Conservation (phyloP, 2,888 invertebrate species). For the Melanargia galathea region DNA sequence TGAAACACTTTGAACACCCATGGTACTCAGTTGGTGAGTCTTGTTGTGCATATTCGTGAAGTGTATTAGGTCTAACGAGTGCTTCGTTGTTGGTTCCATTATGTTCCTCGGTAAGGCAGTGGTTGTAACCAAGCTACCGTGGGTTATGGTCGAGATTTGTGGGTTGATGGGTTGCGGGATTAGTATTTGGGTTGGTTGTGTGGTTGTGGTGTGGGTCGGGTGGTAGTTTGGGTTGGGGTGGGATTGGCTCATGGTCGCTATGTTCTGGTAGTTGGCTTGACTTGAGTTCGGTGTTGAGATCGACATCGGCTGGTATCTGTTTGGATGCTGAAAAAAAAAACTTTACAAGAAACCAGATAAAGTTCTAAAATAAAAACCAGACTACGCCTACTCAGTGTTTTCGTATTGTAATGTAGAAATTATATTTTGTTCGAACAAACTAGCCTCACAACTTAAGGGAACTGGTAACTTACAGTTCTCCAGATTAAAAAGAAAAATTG, state of each 20-base stretch:
- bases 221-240: conserved; percentile 64
- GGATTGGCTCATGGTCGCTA: conserved; percentile 70
- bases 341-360: background rate
- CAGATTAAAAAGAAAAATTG: too few species aligned
- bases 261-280: conserved; percentile 62
- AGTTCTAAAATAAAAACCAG: too few species aligned
- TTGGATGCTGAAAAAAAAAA: conserved; percentile 53
- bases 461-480: too few species aligned
- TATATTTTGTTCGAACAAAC: too few species aligned
- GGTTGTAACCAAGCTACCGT: conserved; percentile 52
- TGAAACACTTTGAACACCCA: conserved; percentile 61
- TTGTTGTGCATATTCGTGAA: conserved; percentile 61
- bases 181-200: conserved; percentile 36
- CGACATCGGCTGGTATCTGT: conserved; percentile 73
- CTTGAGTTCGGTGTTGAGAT: conserved; percentile 63
- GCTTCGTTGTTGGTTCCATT: conserved; percentile 62
- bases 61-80: conserved; percentile 67
- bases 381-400: too few species aligned
- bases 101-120: conserved; percentile 57
- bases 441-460: too few species aligned
- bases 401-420: too few species aligned
- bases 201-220: conserved; percentile 26
- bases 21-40: conserved; percentile 44
- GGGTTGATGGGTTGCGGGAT: conserved; percentile 50
- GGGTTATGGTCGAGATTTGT: conserved; percentile 49